Evolutionary conservation across 2,888 invertebrate genomes (phyloP), one percentile per base, ranked within the genome.

Genomic region (Parnassius orleans): DNA sequence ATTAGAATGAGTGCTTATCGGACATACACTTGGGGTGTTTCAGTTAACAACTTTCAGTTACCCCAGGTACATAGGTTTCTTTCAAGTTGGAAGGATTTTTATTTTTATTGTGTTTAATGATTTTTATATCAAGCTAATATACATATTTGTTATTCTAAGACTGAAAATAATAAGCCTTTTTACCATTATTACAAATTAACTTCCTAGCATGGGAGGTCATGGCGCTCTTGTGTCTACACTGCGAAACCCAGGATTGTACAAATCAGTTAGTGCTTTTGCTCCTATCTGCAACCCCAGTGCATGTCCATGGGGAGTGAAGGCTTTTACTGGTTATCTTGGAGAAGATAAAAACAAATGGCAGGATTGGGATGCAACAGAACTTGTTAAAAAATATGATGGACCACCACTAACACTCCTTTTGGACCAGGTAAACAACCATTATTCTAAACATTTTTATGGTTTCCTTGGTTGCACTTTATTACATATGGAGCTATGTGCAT

Each of bases 171-270:
- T 33, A 33, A 33, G 33, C 33, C 33, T 33, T 0, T 33, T 7
- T 33, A 33, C 33, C 33, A 33, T 33, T 33, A n/a, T 19, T 24
- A 52, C 24, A 15, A 33, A 46, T 57, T 41, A 15, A 52, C 12
- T 63, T 90, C 93, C 54, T 80, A 98, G 98, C 79, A 99, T 99
- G 99, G 99, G 99, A 65, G 99, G 99, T 33, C 99, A 99, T 88
- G 99, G 99, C 43, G 98, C 99, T 14, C 83, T 99, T 54, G 94
- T 98, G 59, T 96, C 96, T 77, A 96, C 96, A 7, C 86, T 99
- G 51, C 96, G 97, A 84, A 98, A 98, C 86, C 98, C 98, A 10
- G 96, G 96, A 12, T 87, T 95, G 63, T 99, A 96, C 86, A 94
- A 94, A 75, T 95, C 96, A 10, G 98, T 98, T 0, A 98, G 98